Evolutionary conservation across 2,113 vertebrate genomes (phyloP), one percentile per base, ranked within the genome.

Genomic region (Casuarius casuarius): DNA sequence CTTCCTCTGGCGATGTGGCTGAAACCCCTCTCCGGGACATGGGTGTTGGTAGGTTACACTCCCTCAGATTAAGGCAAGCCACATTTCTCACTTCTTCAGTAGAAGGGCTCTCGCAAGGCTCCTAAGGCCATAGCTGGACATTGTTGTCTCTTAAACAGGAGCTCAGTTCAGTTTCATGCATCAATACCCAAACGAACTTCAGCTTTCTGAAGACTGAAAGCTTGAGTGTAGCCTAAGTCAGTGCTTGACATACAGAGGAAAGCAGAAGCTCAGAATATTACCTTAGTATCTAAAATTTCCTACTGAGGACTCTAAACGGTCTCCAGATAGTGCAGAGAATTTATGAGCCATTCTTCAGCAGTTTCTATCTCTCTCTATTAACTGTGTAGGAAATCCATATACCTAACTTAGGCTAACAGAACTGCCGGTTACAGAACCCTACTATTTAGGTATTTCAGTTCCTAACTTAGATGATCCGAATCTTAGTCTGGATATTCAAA

Each of bases 21-120:
- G 12, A 44, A 6, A 78, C 5, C 7, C 6, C 0, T 63, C 9
- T 49, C 58, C 0, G 0, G 16, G 18, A 51, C 65, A 3, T 31
- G 23, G 29, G n/a, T 46, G 3, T 21, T 54, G 7, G 19, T 92
- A 18, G 16, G 25, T 51, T 89, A 26, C 21, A 38, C 42, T 78
- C 17, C 12, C 6, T 42, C 74, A 12, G 21, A 21, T 8, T 46
- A 66, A 7, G 18, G 7, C 22, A 54, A 76, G 21, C 1, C 18
- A 72, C 28, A 49, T 44, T 70, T 89, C 38, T 77, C 4, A 65
- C 5, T 77, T 94, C 8, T 26, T 70, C 6, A 2, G 12, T 4
- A 83, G 7, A 12, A 12, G 65, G 0, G 14, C 5, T 49, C 20
- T 51, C 44, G 71, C 51, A 84, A 22, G 78, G 21, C 8, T 74